Conservation (phyloP, 2,113 vertebrate genomes). For the Laticauda laticaudata region DNA sequence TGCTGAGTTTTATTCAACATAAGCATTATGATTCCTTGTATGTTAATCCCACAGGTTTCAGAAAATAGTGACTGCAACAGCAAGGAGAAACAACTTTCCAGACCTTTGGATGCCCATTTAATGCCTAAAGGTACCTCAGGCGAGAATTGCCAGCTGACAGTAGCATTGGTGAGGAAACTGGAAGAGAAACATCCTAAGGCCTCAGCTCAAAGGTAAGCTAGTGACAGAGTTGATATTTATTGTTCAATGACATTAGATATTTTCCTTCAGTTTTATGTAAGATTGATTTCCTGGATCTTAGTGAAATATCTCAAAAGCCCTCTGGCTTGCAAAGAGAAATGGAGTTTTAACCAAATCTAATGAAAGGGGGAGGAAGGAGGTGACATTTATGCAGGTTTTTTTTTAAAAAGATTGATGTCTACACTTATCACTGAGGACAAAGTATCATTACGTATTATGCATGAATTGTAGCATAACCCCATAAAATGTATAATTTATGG, state of each 20-base stretch:
- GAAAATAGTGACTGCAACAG: slow-evolving; percentile 61
- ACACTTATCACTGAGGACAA: slow-evolving; percentile 21
- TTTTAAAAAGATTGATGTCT: slow-evolving; percentile 45
- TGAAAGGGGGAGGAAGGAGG: slow-evolving; percentile 66
- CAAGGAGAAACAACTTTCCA: slow-evolving; percentile 66
- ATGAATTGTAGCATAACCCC: background rate
- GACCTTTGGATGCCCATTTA: slow-evolving; percentile 66
- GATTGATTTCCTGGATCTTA: slow-evolving; percentile 87
- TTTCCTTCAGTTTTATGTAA: slow-evolving; percentile 93
- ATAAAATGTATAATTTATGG: slow-evolving; percentile 8
- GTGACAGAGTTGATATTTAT: slow-evolving; percentile 87
- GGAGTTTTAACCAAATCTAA: slow-evolving; percentile 71
- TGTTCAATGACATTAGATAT: slow-evolving; percentile 94
- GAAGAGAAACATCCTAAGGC: slow-evolving; percentile 81
- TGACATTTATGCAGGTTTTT: slow-evolving; percentile 61
- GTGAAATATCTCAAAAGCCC: slow-evolving; percentile 90
- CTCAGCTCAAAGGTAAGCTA: slow-evolving; percentile 85
- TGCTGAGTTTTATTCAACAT: slow-evolving; percentile 54
- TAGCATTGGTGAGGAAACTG: slow-evolving; percentile 80
- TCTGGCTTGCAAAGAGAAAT: slow-evolving; percentile 77
- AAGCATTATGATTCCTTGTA: slow-evolving; percentile 58
- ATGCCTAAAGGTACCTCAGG: slow-evolving; percentile 68
- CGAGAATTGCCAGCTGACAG: slow-evolving; percentile 74
- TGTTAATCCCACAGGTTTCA: slow-evolving; percentile 63
- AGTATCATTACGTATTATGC: slow-evolving; percentile 27